Evolutionary conservation across 2,113 vertebrate species (phyloP).

Genomic region (Pangasianodon gigas): DNA sequence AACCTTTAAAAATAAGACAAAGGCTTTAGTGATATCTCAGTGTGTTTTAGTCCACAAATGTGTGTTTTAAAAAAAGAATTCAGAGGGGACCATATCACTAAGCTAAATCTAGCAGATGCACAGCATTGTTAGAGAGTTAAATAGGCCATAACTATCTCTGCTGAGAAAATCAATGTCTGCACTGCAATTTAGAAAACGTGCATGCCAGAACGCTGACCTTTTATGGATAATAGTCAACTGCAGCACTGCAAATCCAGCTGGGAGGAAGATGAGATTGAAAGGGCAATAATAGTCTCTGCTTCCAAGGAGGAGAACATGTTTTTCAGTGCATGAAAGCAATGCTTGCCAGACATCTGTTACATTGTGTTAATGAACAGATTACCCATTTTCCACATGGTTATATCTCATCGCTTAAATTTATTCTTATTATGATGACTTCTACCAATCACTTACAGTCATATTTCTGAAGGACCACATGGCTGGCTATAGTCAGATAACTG

Average conservation of each 20-base stretch:
- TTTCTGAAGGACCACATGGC: background rate
- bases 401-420: background rate
- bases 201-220: background rate
- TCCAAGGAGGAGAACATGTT: background rate
- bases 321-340: constrained; percentile 12
- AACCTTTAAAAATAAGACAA: background rate
- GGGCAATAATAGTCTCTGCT: background rate
- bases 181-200: constrained; percentile 15
- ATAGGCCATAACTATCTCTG: constrained; percentile 31
- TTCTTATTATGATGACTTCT: background rate
- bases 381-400: background rate
- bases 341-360: constrained; percentile 12
- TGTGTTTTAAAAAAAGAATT: background rate
- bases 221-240: constrained; percentile 17
- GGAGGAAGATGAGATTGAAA: constrained; percentile 23
- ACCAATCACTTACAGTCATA: background rate
- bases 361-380: background rate
- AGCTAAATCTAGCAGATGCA: constrained; percentile 21
- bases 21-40: background rate
- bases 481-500: background rate
- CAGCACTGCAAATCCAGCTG: constrained; percentile 19
- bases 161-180: constrained; percentile 4
- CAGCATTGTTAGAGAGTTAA: constrained; percentile 34
- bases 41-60: background rate
- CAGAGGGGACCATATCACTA: background rate